Percentiles rank a stretch among this genome's conserved stretches.
These are phyloP conservation scores for Botia kubotai DNA, from an alignment of 2,797 vertebrate species.

Conservation along the genomic window DNA sequence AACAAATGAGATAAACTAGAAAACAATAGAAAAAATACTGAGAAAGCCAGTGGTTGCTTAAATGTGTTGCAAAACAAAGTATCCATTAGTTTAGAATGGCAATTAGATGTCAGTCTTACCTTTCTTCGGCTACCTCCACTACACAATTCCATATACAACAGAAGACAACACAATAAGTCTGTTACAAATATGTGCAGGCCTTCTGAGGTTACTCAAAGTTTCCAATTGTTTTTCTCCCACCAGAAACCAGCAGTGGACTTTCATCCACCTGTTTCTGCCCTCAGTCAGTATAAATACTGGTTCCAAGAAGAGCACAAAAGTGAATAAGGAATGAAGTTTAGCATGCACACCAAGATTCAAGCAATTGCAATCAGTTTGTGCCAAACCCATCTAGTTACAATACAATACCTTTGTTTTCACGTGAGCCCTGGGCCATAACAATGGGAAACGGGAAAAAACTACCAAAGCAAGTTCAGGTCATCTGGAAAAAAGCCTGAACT, in stretches of 20 bases:
- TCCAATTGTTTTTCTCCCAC: conserved; percentile 35
- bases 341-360: conserved; percentile 10
- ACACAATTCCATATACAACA: conserved; percentile 22
- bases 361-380: neutral
- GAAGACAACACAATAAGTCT: conserved; percentile 25
- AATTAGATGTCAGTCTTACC: conserved; percentile 28
- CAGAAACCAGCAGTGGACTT: conserved; percentile 34
- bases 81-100: neutral
- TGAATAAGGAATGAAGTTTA: neutral
- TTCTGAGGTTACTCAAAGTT: conserved; percentile 20
- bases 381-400: conserved; percentile 8
- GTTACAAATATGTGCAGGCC: neutral
- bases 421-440: conserved; percentile 39
- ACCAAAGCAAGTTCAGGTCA: neutral
- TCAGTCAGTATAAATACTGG: neutral
- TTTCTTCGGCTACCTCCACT: conserved; percentile 21
- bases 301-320: conserved; percentile 18
- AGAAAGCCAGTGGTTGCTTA: conserved; percentile 28
- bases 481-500: conserved; percentile 1
- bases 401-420: conserved; percentile 32
- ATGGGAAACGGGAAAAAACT: conserved; percentile 25
- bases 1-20: conserved; percentile 40
- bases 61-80: neutral
- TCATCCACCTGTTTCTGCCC: conserved; percentile 29
- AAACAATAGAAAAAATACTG: conserved; percentile 3